Evolutionary conservation across 1,140 invertebrate genomes (phyloP), one percentile per base, ranked within the genome.

Genomic region (Tenebrio molitor): DNA sequence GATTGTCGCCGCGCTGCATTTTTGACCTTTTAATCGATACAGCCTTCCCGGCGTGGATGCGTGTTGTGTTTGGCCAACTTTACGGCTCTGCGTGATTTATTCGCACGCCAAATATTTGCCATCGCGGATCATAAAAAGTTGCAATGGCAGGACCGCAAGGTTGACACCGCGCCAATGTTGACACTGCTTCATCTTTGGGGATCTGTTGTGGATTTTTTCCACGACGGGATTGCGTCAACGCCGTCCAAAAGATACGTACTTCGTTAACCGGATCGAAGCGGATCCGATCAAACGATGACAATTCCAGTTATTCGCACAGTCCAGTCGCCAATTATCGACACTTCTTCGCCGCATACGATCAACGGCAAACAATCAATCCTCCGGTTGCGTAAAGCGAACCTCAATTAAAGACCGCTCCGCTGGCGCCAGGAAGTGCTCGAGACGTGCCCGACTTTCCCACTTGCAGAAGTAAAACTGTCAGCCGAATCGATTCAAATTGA

Each of bases 21-120:
- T 58, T 53, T 23, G 46, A 23, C 46, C 46, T 53, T 53, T 58
- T 29, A 1, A 29, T 29, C 23, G 50, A 50, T 50, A 15, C 17
- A 58, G 23, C 23, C 23, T 58, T 58, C 12, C 23, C 12, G 0
- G 2, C 6, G 2, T 39, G 3, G 2, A 2, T 7, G 2, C 12
- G 14, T 53, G n/a, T 53, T 53, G 1, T 53, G 46, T 53, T 53
- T 53, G 23, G n/a, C 12, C 19, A 19, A 23, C 12, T 58, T 58
- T 58, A 58, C 29, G 50, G 50, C 23, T 21, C 19, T 6, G 12
- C 12, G 21, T 58, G 50, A 58, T 58, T 58, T 58, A 58, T 58
- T 58, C 50, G 10, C 50, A 29, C 50, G 50, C 50, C 50, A 58
- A 58, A 58, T 58, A 58, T 58, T 58, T 58, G 50, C 15, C 21